These are phyloP conservation scores for Cryptocheilus praepositus DNA, from an alignment of 2,888 invertebrate genomes.

Conservation along the genomic window DNA sequence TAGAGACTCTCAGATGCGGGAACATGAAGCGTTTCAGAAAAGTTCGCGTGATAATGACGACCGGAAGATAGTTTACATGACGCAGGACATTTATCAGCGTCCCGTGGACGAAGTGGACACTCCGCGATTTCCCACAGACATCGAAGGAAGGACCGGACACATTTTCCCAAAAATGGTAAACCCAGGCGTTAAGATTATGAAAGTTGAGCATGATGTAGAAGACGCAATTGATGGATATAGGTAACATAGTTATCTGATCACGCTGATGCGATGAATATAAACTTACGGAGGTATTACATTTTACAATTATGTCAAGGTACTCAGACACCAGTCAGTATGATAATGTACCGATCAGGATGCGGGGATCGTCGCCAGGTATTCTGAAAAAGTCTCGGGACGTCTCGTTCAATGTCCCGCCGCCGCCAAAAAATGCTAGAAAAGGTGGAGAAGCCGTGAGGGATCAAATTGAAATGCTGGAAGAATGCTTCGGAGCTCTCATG, in stretches of 20 bases:
- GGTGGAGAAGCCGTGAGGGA: slow-evolving; percentile 55
- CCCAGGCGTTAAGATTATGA: slow-evolving; percentile 72
- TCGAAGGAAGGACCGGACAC: slow-evolving; percentile 50
- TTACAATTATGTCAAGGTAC: slow-evolving; percentile 51
- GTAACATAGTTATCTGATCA: slow-evolving; percentile 42
- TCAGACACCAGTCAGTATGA: slow-evolving; percentile 73
- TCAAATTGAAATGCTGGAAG: slow-evolving; percentile 70
- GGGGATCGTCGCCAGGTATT: slow-evolving; percentile 60
- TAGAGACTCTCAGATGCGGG: slow-evolving; percentile 53
- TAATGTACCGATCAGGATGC: slow-evolving; percentile 70
- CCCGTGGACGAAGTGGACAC: slow-evolving; percentile 70
- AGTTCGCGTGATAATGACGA: slow-evolving; percentile 20
- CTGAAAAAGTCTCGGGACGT: slow-evolving; percentile 67
- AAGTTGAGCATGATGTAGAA: slow-evolving; percentile 68
- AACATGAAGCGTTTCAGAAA: slow-evolving; percentile 32
- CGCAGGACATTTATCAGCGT: slow-evolving; percentile 67
- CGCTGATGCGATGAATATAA: neutral
- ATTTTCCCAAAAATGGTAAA: slow-evolving; percentile 68
- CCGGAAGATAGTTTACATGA: slow-evolving; percentile 53
- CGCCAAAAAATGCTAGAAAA: slow-evolving; percentile 57
- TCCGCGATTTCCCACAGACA: slow-evolving; percentile 66
- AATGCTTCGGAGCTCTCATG: slow-evolving; percentile 65
- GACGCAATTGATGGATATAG: slow-evolving; percentile 64
- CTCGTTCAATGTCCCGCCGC: slow-evolving; percentile 64
- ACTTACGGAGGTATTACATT: neutral